Evolutionary conservation across 2,113 vertebrate genomes (phyloP).

Genomic region (Galemys pyrenaicus): DNA sequence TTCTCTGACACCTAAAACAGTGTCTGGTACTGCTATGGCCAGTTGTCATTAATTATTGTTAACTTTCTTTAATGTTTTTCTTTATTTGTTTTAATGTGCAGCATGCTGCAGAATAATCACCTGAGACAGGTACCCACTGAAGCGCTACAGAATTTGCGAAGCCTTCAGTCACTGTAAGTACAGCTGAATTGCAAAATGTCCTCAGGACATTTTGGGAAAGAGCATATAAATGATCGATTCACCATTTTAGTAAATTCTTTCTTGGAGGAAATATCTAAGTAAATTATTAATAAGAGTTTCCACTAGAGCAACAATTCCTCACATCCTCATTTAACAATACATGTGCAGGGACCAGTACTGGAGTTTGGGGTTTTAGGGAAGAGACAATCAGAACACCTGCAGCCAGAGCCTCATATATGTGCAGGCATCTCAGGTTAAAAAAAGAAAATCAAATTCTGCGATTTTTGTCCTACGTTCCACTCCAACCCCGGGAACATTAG

Average conservation of each 20-base stretch:
- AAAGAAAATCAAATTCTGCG: not conserved
- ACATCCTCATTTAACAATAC: not conserved
- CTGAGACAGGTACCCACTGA: slow-evolving; percentile 91
- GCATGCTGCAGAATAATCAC: slow-evolving; percentile 97
- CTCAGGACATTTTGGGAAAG: not conserved
- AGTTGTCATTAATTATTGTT: not conserved
- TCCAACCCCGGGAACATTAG: not conserved
- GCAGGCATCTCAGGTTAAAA: not conserved
- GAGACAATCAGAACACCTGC: not conserved
- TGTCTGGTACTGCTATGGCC: not conserved
- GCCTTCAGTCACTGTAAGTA: slow-evolving; percentile 95
- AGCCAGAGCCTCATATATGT: not conserved
- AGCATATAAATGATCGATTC: not conserved
- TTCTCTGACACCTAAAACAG: not conserved
- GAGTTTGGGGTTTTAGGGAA: not conserved
- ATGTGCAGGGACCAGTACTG: not conserved
- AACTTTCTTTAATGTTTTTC: slow-evolving; percentile 53
- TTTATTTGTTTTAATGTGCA: slow-evolving; percentile 76
- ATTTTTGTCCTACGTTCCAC: not conserved
- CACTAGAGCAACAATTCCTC: not conserved
- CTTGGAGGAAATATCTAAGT: not conserved
- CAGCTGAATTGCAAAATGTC: not conserved
- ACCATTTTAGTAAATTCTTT: not conserved
- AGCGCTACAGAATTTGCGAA: slow-evolving; percentile 91
- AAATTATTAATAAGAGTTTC: not conserved